phyloP scores from a whole-genome alignment of 2,888 invertebrate species.

The Stenodera caucasica region DNA sequence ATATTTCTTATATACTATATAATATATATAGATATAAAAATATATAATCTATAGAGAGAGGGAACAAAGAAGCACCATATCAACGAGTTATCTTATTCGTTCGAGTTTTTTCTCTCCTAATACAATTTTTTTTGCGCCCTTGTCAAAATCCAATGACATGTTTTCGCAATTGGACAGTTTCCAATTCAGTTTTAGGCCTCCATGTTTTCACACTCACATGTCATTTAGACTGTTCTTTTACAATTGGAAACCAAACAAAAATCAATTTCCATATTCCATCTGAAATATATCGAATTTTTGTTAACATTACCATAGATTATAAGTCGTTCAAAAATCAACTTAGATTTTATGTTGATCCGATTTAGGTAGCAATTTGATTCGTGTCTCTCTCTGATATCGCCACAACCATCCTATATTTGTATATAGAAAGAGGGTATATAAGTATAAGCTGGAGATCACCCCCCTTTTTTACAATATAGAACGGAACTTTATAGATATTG shows the following conservation, averaged over 20 bases:
- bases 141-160: slow-evolving; percentile 27
- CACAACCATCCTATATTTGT: slow-evolving; percentile 15
- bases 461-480: slow-evolving; percentile 8
- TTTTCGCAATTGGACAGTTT: slow-evolving; percentile 24
- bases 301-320: background rate
- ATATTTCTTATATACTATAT: slow-evolving; percentile 44
- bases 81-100: slow-evolving; percentile 30
- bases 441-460: no score
- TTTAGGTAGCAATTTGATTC: slow-evolving; percentile 18
- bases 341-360: background rate
- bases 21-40: no score
- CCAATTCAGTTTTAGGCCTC: background rate
- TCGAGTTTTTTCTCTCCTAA: slow-evolving; percentile 5
- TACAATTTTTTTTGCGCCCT: background rate
- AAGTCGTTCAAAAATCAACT: background rate
- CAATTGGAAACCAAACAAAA: no score
- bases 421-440: no score
- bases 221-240: background rate
- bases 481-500: slow-evolving; percentile 26
- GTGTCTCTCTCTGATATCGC: slow-evolving; percentile 21
- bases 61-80: slow-evolving; percentile 27
- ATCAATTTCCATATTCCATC: no score
- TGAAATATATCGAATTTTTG: no score
- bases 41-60: slow-evolving; percentile 22
- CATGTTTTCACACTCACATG: slow-evolving; percentile 1